Percentiles rank a stretch among this genome's conserved stretches.
Evolutionary conservation across 2,888 invertebrate species (phyloP).

Genomic region (Anodontia alba): DNA sequence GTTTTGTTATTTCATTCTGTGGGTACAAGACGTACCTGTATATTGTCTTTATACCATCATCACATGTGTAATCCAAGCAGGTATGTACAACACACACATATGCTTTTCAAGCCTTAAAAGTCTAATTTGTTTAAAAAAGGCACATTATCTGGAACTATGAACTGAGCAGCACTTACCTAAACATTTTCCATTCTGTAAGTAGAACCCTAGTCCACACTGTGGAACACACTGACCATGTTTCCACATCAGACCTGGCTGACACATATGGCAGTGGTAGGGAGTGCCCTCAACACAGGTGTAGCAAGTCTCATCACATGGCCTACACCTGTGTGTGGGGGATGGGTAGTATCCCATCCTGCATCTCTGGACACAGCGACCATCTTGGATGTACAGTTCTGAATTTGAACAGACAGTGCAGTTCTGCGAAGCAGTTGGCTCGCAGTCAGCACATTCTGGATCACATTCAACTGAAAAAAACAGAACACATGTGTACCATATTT

Average conservation of each 20-base stretch:
- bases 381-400: slow-evolving; percentile 64
- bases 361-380: slow-evolving; percentile 69
- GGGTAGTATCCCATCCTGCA: slow-evolving; percentile 70
- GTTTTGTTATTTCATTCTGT: no score
- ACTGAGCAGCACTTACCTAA: slow-evolving; percentile 66
- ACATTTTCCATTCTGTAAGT: slow-evolving; percentile 70
- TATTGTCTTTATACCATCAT: no score
- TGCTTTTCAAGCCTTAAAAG: no score
- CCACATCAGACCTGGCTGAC: slow-evolving; percentile 74
- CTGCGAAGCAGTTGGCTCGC: slow-evolving; percentile 60
- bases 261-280: slow-evolving; percentile 71
- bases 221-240: slow-evolving; percentile 75
- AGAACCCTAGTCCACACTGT: slow-evolving; percentile 70
- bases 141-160: no score
- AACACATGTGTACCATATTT: not conserved
- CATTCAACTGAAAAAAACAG: slow-evolving; percentile 65
- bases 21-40: no score
- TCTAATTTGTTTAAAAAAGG: no score
- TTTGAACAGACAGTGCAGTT: slow-evolving; percentile 71
- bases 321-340: slow-evolving; percentile 42
- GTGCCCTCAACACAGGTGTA: slow-evolving; percentile 69
- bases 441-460: slow-evolving; percentile 65
- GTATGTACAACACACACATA: no score
- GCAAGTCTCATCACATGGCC: slow-evolving; percentile 73
- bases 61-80: no score